These are phyloP conservation scores for Ceratina japonica DNA, from an alignment of 1,140 invertebrate genomes.

Conservation along the genomic window DNA sequence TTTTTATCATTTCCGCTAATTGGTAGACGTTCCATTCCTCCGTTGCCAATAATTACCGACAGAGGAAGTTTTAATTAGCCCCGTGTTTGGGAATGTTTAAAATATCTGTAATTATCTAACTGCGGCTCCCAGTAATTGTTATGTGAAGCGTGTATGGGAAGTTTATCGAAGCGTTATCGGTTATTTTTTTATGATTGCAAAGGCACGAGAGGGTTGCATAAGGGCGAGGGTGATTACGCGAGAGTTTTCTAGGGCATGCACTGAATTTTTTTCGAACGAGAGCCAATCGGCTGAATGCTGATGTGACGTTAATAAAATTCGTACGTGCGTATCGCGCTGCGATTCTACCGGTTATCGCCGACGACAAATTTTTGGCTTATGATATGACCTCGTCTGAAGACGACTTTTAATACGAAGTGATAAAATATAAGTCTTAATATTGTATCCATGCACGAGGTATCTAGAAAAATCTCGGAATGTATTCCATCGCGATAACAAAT, in stretches of 20 bases:
- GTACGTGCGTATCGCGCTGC: too few species aligned
- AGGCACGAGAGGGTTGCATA: neutral
- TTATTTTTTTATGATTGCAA: neutral
- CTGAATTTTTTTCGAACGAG: neutral
- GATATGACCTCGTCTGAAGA: too few species aligned
- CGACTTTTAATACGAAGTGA: too few species aligned
- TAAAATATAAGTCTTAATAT: too few species aligned
- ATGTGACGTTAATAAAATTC: too few species aligned
- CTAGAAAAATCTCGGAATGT: neutral
- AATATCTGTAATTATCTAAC: neutral
- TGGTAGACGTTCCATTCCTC: too few species aligned
- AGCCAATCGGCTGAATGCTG: too few species aligned
- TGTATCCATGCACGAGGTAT: neutral
- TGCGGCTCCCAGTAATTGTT: neutral
- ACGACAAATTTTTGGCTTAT: too few species aligned
- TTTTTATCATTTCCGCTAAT: neutral
- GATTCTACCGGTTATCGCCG: too few species aligned
- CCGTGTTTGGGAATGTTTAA: neutral
- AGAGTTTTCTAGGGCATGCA: neutral
- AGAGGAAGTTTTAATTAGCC: too few species aligned
- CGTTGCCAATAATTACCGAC: too few species aligned
- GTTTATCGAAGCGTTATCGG: constrained; percentile 1
- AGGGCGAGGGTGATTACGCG: constrained; percentile 4
- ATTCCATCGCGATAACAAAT: neutral
- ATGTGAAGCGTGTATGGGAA: neutral